Conservation (phyloP, 2,888 invertebrate genomes). For the Drosophila crucigera region DNA sequence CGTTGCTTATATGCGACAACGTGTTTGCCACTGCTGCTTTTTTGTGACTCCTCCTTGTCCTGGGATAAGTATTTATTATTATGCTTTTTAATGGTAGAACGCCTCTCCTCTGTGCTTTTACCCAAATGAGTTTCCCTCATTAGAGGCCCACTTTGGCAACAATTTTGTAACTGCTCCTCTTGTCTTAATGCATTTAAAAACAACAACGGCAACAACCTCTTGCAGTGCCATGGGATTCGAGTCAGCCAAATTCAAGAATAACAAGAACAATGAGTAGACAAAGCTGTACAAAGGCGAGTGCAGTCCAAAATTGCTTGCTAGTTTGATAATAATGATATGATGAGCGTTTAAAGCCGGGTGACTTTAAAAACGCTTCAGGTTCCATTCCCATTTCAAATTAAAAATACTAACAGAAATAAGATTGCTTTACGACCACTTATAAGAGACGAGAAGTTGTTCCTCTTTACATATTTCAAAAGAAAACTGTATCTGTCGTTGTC, state of each 20-base stretch:
- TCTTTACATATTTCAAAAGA: neutral
- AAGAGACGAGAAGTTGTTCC: neutral
- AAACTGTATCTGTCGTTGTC: conserved; percentile 1
- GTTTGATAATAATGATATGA: neutral
- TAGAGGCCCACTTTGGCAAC: conserved; percentile 55
- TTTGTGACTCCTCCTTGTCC: conserved; percentile 36
- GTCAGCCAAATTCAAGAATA: neutral
- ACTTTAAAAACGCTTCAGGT: neutral
- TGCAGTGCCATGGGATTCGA: conserved; percentile 2
- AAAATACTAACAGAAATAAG: neutral
- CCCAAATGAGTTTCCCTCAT: conserved; percentile 79
- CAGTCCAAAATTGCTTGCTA: neutral
- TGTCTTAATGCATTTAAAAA: conserved; percentile 42
- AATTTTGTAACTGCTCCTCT: conserved; percentile 30
- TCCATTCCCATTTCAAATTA: neutral
- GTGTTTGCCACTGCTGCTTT: conserved; percentile 56
- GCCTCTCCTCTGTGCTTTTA: conserved; percentile 70
- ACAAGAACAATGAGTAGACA: neutral
- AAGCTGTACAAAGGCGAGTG: no score
- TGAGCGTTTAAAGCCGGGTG: neutral
- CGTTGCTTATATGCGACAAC: conserved; percentile 61
- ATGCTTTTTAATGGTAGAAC: conserved; percentile 76
- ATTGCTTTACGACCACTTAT: conserved; percentile 10
- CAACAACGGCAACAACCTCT: conserved; percentile 6
- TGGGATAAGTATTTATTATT: conserved; percentile 80